These are phyloP conservation scores for Trichomycterus rosablanca DNA, from an alignment of 2,113 vertebrate genomes.

Conservation along the genomic window DNA sequence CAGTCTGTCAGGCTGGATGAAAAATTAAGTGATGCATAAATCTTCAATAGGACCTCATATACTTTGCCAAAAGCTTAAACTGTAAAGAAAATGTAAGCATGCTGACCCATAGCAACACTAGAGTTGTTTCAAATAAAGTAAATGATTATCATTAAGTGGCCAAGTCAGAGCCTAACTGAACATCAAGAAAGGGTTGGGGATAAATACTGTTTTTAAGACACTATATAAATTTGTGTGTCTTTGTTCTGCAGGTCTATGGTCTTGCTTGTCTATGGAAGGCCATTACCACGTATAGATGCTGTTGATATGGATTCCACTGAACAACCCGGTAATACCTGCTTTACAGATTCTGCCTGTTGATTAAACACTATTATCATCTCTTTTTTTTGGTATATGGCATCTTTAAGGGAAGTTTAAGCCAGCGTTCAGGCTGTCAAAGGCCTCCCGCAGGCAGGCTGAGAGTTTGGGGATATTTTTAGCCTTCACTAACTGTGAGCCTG, in stretches of 20 bases:
- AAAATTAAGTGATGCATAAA: too few relatives aligned
- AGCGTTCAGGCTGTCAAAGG: slow-evolving; percentile 14
- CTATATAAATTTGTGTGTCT: slow-evolving; percentile 3
- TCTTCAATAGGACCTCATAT: too few relatives aligned
- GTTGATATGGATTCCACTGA: slow-evolving; percentile 40
- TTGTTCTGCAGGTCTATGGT: slow-evolving; percentile 5
- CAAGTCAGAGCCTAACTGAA: too few relatives aligned
- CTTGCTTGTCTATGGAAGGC: neutral
- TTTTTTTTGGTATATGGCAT: neutral
- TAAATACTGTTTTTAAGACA: too few relatives aligned
- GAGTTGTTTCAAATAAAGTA: too few relatives aligned
- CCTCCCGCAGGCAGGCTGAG: slow-evolving; percentile 24
- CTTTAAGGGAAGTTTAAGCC: slow-evolving; percentile 16
- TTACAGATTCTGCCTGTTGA: neutral
- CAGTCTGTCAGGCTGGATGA: too few relatives aligned
- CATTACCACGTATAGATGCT: neutral
- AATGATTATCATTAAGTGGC: too few relatives aligned
- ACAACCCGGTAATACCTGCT: slow-evolving; percentile 30
- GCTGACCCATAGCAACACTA: too few relatives aligned
- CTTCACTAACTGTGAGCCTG: neutral
- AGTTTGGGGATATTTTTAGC: slow-evolving; percentile 37
- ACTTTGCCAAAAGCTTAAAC: too few relatives aligned
- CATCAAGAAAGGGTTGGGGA: too few relatives aligned
- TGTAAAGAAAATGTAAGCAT: too few relatives aligned
- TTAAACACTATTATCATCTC: neutral